These are phyloP conservation scores for Amia ocellicauda DNA, from an alignment of 2,113 vertebrate species.

Conservation along the genomic window DNA sequence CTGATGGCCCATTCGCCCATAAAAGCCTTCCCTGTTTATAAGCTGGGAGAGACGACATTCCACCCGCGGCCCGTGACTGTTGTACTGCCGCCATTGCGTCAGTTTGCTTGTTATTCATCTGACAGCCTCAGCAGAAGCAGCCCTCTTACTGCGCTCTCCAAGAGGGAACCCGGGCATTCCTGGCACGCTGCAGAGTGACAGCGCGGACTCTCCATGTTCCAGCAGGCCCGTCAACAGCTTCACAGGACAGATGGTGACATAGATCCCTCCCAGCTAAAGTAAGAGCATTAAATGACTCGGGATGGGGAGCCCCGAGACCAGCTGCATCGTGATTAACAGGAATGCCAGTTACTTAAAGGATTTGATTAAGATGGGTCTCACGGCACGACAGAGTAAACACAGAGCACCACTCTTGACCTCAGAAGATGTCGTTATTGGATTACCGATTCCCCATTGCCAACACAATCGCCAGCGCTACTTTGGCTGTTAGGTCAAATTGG, in stretches of 20 bases:
- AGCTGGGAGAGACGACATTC: no score
- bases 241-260: slow-evolving; percentile 57
- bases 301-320: slow-evolving; percentile 52
- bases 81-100: no score
- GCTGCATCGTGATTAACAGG: slow-evolving; percentile 57
- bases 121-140: background rate
- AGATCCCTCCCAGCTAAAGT: slow-evolving; percentile 55
- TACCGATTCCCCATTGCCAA: slow-evolving; percentile 34
- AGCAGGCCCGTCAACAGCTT: slow-evolving; percentile 38
- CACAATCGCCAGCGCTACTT: background rate
- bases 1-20: no score
- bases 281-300: slow-evolving; percentile 60
- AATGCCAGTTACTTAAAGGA: slow-evolving; percentile 58
- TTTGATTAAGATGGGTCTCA: slow-evolving; percentile 58
- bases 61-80: no score
- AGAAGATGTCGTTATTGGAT: slow-evolving; percentile 30
- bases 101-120: no score
- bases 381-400: slow-evolving; percentile 40
- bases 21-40: no score
- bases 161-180: background rate
- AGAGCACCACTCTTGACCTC: slow-evolving; percentile 28
- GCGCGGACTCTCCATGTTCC: slow-evolving; percentile 23
- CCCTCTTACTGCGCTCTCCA: background rate
- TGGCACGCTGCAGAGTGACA: no score
- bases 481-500: no score